Evolutionary conservation across 1,140 invertebrate genomes (phyloP), one percentile per base, ranked within the genome.

Genomic region (Nasonia vitripennis): DNA sequence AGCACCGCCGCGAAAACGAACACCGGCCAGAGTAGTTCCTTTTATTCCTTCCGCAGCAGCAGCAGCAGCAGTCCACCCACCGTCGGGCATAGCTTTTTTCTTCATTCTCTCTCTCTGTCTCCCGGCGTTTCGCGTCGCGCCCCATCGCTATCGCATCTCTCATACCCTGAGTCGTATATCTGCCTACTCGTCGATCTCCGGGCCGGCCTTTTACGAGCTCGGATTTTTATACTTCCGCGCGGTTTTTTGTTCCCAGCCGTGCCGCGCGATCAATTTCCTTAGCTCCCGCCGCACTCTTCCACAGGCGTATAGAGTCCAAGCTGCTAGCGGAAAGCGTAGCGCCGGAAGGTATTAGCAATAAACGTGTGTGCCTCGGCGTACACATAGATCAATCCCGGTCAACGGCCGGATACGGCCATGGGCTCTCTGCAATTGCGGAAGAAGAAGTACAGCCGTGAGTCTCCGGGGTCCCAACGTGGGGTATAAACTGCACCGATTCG

Each of bases 221-320:
- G 34, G 75, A 78, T 71, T 86, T 86, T 83, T 83, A 45, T 86
- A 79, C 81, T 83, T 86, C 81, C 80, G 73, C 48, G 27, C 68
- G n/a, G 7, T 20, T 51, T 45, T 62, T 83, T 75, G 20, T 48
- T 67, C 55, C 62, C 12, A 70, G 34, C 75, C 45, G 68, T 45
- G 27, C 27, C 27, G 27, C 67, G 67, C 62, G 48, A 84, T 84
- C 68, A 84, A 84, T 79, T 84, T 84, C n/a, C 83, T 55, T 68
- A 78, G 55, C 31, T 70, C n/a, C 23, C 55, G 37, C 75, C 51
- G 23, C 1, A 10, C 62, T 67, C 20, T 37, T 73, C 41, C 45
- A 1, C 31, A 4, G 23, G 20, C 23, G 1, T 14, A 23, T 31
- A 5, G 27, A 27, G 55, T 68, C 1, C 10, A 12, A 51, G 7